Conservation (phyloP, 2,113 vertebrate genomes). For the Semnornis frantzii region DNA sequence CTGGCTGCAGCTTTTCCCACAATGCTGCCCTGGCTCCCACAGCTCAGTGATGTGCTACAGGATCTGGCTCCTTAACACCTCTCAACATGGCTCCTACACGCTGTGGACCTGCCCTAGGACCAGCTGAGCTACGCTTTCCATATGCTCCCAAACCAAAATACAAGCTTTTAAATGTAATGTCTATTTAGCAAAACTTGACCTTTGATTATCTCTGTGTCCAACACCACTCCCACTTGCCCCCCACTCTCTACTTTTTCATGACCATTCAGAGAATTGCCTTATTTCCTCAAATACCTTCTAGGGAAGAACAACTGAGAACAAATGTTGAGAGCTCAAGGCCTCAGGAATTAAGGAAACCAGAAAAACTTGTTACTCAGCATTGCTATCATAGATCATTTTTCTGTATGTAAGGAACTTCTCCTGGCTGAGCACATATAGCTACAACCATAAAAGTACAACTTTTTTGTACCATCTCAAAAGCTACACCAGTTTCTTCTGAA, state of each 20-base stretch:
- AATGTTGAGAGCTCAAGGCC: not conserved
- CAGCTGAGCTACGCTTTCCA: not conserved
- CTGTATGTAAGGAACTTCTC: not conserved
- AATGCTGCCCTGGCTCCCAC: rapidly evolving
- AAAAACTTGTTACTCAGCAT: not conserved
- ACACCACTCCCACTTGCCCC: not conserved
- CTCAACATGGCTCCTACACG: no score
- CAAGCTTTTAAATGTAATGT: not conserved
- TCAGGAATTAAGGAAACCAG: not conserved
- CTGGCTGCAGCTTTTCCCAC: not conserved
- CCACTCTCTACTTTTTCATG: not conserved
- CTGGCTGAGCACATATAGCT: not conserved
- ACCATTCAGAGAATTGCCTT: not conserved
- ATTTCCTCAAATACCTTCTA: not conserved
- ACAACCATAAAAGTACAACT: no score
- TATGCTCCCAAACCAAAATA: not conserved
- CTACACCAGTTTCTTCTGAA: not conserved
- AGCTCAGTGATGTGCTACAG: not conserved
- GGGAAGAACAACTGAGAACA: not conserved
- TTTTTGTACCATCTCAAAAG: not conserved
- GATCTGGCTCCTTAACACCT: no score
- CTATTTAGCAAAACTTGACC: not conserved
- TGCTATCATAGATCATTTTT: not conserved
- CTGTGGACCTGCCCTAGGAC: not conserved
- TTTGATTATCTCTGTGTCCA: not conserved